Conservation (phyloP, 2,888 invertebrate species). For the Nasonia oneida region DNA sequence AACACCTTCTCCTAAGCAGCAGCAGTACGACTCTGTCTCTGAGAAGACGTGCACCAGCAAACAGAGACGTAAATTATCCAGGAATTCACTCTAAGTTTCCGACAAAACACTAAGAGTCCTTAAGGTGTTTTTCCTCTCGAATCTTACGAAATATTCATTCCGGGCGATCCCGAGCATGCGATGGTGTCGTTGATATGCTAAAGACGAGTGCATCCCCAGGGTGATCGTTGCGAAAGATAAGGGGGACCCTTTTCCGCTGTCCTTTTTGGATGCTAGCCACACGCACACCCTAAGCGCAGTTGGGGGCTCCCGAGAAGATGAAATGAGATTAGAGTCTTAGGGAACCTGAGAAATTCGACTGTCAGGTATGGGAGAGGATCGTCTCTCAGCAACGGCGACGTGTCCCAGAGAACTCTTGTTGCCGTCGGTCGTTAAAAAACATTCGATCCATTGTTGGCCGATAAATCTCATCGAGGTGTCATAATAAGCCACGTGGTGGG, state of each 20-base stretch:
- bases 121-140: conserved; percentile 9
- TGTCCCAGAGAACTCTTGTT: neutral
- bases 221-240: conserved; percentile 46
- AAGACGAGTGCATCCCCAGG: conserved; percentile 22
- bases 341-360: neutral
- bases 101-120: neutral
- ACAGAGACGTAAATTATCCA: conserved; percentile 37
- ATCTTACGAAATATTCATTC: conserved; percentile 26
- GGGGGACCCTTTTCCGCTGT: conserved; percentile 15
- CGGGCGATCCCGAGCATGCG: neutral
- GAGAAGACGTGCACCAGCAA: neutral
- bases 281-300: conserved; percentile 5
- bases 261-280: conserved; percentile 28
- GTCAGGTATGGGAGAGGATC: conserved; percentile 32
- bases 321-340: conserved; percentile 33
- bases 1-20: too few species aligned
- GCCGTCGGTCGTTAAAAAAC: conserved; percentile 6
- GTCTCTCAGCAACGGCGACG: neutral
- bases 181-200: conserved; percentile 53
- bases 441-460: neutral
- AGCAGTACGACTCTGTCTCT: neutral
- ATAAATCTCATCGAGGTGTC: neutral
- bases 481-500: neutral
- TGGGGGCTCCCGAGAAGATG: conserved; percentile 28
- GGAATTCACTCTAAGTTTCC: neutral